A percentile compares a stretch with the other conserved stretches of the same genome.
phyloP scores from a whole-genome alignment of 2,797 vertebrate species.

The Ctenopoma multispine region DNA sequence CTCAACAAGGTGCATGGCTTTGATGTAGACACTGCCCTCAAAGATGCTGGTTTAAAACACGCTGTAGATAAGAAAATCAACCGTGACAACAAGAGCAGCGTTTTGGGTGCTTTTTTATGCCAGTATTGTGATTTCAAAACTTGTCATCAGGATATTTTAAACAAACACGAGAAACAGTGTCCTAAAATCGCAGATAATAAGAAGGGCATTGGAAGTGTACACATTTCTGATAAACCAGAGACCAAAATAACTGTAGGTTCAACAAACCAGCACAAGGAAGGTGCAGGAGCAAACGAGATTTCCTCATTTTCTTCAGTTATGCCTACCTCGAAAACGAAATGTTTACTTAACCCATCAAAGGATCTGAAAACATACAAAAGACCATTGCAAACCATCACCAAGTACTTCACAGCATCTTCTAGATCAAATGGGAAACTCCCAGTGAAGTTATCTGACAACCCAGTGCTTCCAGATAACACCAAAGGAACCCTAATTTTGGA shows the following conservation, averaged over 20 bases:
- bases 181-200: slow-evolving; percentile 69
- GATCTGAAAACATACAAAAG: slow-evolving; percentile 83
- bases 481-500: slow-evolving; percentile 83
- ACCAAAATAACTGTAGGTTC: slow-evolving; percentile 79
- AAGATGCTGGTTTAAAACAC: slow-evolving; percentile 78
- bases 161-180: slow-evolving; percentile 87
- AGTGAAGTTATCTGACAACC: slow-evolving; percentile 78
- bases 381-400: slow-evolving; percentile 79
- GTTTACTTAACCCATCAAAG: slow-evolving; percentile 77
- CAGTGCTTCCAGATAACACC: slow-evolving; percentile 73
- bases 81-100: slow-evolving; percentile 81
- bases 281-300: slow-evolving; percentile 61
- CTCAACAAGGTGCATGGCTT: slow-evolving; percentile 87
- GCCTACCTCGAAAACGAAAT: slow-evolving; percentile 75
- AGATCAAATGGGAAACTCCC: slow-evolving; percentile 79
- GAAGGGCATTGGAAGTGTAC: slow-evolving; percentile 70
- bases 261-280: slow-evolving; percentile 79
- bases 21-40: slow-evolving; percentile 69
- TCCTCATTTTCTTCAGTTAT: slow-evolving; percentile 57
- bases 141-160: slow-evolving; percentile 77
- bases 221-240: slow-evolving; percentile 81
- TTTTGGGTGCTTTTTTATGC: slow-evolving; percentile 83
- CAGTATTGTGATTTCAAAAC: slow-evolving; percentile 89
- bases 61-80: slow-evolving; percentile 65
- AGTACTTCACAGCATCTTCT: slow-evolving; percentile 77